These are phyloP conservation scores for Podarcis raffonei DNA, from an alignment of 2,113 vertebrate species.

Conservation along the genomic window DNA sequence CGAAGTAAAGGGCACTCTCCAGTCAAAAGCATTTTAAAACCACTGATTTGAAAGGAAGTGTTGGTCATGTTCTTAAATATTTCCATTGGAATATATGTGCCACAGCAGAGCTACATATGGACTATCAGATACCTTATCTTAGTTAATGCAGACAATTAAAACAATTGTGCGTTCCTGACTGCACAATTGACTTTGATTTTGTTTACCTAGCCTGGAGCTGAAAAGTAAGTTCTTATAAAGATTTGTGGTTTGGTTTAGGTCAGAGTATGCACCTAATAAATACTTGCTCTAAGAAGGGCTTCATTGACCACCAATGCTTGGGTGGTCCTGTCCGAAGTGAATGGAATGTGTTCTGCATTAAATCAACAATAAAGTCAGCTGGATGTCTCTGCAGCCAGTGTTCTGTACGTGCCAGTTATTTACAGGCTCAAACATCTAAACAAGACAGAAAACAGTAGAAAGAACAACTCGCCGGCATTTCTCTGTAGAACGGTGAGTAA, in stretches of 20 bases:
- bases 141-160: background rate
- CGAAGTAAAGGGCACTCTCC: background rate
- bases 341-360: background rate
- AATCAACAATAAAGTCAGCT: background rate
- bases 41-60: background rate
- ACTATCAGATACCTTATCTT: background rate
- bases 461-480: background rate
- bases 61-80: background rate
- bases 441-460: background rate
- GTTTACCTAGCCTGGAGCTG: background rate
- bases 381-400: background rate
- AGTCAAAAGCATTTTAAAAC: background rate
- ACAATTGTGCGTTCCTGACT: background rate
- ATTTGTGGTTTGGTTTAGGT: background rate
- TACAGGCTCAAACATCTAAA: background rate
- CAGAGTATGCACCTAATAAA: background rate
- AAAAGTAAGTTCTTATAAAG: background rate
- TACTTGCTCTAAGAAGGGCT: background rate
- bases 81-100: background rate
- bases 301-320: background rate
- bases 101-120: background rate
- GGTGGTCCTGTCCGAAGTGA: background rate
- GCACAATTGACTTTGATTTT: background rate
- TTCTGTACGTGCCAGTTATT: background rate
- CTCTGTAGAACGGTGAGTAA: background rate